phyloP scores from a whole-genome alignment of 2,797 vertebrate species.

The Phoeniculus purpureus region DNA sequence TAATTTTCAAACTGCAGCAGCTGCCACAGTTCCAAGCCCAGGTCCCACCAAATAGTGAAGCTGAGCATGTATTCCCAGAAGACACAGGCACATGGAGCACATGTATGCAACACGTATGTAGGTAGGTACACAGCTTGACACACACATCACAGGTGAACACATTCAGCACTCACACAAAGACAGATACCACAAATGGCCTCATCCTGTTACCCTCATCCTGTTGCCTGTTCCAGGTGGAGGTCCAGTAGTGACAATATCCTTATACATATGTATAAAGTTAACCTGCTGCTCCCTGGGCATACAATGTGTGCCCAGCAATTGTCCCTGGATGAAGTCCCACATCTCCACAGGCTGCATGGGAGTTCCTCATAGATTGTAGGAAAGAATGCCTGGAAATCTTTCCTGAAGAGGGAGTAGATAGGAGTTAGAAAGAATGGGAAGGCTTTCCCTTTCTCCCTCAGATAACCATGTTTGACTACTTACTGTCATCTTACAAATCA shows the following conservation, averaged over 20 bases:
- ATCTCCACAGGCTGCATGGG: background rate
- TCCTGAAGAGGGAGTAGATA: background rate
- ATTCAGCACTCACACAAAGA: fast-evolving
- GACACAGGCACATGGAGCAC: background rate
- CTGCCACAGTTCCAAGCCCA: background rate
- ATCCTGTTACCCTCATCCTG: background rate
- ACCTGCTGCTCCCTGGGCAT: background rate
- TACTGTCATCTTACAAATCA: background rate
- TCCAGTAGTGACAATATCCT: background rate
- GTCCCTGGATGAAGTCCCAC: background rate
- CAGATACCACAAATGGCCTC: background rate
- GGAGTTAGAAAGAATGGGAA: background rate
- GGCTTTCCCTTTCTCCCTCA: background rate
- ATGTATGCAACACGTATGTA: fast-evolving
- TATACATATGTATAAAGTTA: background rate
- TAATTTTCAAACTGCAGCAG: no score
- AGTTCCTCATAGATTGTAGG: background rate
- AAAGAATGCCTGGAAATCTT: background rate
- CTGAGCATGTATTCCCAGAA: background rate
- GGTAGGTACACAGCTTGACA: background rate
- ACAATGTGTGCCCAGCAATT: background rate
- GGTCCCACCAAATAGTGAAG: background rate
- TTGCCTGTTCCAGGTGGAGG: background rate
- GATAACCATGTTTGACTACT: background rate
- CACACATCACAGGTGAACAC: background rate